Evolutionary conservation across 2,888 invertebrate genomes (phyloP).

Genomic region (Watsonalla binaria): DNA sequence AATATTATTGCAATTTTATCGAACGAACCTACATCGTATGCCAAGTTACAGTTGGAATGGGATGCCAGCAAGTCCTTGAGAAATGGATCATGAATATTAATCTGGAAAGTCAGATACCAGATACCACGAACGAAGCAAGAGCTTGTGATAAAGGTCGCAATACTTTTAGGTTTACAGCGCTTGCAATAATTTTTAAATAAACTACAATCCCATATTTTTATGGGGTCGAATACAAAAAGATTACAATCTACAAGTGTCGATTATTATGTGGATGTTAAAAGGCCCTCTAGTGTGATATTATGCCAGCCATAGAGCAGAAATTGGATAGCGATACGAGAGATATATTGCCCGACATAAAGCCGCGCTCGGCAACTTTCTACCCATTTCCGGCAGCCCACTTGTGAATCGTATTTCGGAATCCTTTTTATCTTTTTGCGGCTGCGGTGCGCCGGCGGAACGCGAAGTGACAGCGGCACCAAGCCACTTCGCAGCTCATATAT

Average conservation of each 20-base stretch:
- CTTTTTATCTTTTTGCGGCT: constrained; percentile 74
- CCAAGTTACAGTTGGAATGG: too few species aligned
- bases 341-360: constrained; percentile 74
- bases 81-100: too few species aligned
- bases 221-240: constrained; percentile 6
- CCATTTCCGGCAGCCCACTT: constrained; percentile 75
- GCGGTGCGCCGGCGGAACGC: constrained; percentile 56
- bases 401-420: constrained; percentile 74
- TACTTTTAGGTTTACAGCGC: background rate
- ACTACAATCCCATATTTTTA: background rate
- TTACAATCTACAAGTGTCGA: constrained; percentile 27
- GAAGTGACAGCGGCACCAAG: constrained; percentile 73
- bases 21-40: too few species aligned
- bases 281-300: constrained; percentile 61
- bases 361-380: constrained; percentile 70
- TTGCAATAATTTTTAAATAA: background rate
- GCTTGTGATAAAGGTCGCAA: too few species aligned
- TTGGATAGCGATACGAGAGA: constrained; percentile 74
- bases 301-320: constrained; percentile 73
- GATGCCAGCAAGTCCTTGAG: too few species aligned
- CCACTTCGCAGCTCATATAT: constrained; percentile 77
- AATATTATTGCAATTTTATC: too few species aligned
- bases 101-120: too few species aligned
- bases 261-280: constrained; percentile 70
- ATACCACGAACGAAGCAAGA: too few species aligned